A percentile compares a stretch with the other conserved stretches of the same genome.
Evolutionary conservation across 2,797 vertebrate species (phyloP).

Genomic region (Melanotaenia pygmaea): DNA sequence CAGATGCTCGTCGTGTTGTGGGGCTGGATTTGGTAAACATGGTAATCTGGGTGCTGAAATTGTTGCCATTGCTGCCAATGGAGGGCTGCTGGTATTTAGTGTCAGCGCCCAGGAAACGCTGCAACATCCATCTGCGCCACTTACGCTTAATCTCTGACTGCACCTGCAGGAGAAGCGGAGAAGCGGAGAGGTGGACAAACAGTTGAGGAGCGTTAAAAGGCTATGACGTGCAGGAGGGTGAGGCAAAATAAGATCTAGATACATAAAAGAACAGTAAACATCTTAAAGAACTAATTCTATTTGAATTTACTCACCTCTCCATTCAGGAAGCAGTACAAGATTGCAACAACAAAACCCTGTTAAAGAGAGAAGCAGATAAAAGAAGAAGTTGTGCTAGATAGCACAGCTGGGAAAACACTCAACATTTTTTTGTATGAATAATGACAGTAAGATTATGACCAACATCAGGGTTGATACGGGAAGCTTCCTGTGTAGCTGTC

Average conservation of each 20-base stretch:
- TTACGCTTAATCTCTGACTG: constrained; percentile 95
- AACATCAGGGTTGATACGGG: constrained; percentile 50
- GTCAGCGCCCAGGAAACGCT: constrained; percentile 87
- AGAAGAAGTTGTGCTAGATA: constrained; percentile 21
- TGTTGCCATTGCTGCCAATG: constrained; percentile 91
- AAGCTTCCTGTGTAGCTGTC: constrained; percentile 59
- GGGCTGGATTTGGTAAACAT: constrained; percentile 94
- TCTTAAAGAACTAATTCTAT: constrained; percentile 15
- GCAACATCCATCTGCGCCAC: constrained; percentile 94
- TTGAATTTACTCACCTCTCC: constrained; percentile 80
- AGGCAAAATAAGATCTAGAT: constrained; percentile 11
- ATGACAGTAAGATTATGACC: constrained; percentile 57
- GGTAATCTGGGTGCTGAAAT: constrained; percentile 96
- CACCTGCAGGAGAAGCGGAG: constrained; percentile 84
- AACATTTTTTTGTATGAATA: constrained; percentile 64
- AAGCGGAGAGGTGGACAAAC: constrained; percentile 37
- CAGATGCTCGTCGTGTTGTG: constrained; percentile 79
- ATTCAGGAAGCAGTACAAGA: constrained; percentile 96
- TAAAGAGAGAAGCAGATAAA: constrained; percentile 40
- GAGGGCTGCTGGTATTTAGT: constrained; percentile 92
- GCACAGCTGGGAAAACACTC: constrained; percentile 58
- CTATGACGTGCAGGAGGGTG: constrained; percentile 2
- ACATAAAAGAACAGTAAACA: constrained; percentile 33
- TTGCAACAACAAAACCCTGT: constrained; percentile 94
- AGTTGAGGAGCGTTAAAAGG: constrained; percentile 29